A percentile compares a stretch with the other conserved stretches of the same genome.
phyloP scores from a whole-genome alignment of 2,113 vertebrate genomes.

The Rhegmatorhina hoffmannsi region DNA sequence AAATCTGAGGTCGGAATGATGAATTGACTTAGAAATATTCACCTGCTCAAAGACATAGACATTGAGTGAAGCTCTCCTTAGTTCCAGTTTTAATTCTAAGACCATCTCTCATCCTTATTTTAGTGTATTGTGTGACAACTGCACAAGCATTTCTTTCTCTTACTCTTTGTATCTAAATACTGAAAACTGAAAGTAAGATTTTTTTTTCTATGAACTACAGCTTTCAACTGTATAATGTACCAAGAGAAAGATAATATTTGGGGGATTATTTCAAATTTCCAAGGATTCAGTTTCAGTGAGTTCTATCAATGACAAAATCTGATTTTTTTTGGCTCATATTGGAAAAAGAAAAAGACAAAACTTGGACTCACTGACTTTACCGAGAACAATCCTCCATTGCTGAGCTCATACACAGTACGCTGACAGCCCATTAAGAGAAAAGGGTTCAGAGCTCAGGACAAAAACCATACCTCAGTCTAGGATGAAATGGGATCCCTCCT shows the following conservation, averaged over 20 bases:
- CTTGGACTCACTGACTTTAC: neutral
- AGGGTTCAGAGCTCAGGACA: neutral
- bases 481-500: neutral
- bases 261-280: neutral
- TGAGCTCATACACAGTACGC: neutral
- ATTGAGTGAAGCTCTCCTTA: neutral
- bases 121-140: neutral
- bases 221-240: neutral
- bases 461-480: neutral
- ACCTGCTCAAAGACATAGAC: neutral
- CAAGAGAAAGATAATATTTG: neutral
- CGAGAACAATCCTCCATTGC: neutral
- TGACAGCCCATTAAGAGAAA: neutral
- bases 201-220: neutral
- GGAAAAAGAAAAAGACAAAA: neutral
- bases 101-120: neutral
- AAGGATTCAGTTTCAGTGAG: neutral
- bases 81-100: neutral
- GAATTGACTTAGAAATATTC: neutral
- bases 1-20: neutral
- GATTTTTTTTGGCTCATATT: neutral
- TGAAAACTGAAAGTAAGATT: neutral
- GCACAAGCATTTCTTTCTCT: rapidly evolving
- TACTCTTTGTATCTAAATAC: neutral
- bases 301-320: neutral